A percentile compares a stretch with the other conserved stretches of the same genome.
These are phyloP conservation scores for Riparia riparia DNA, from an alignment of 2,113 vertebrate genomes.

Conservation along the genomic window DNA sequence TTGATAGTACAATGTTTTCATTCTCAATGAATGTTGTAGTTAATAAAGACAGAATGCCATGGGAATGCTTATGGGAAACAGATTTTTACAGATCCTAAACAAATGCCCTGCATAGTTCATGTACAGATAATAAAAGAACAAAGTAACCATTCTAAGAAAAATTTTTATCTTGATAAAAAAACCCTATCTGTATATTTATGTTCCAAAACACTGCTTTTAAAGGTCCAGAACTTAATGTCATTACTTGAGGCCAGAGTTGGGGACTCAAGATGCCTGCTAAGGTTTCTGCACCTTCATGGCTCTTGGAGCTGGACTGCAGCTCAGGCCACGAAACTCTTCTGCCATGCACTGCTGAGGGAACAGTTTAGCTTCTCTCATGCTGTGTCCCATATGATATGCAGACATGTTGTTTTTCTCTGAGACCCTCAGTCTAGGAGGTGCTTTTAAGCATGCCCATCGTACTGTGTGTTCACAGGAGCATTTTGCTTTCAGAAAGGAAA, in stretches of 20 bases:
- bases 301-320: neutral
- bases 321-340: neutral
- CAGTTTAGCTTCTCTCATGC: neutral
- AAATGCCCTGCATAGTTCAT: slow-evolving; percentile 47
- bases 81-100: slow-evolving; percentile 58
- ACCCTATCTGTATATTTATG: neutral
- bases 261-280: neutral
- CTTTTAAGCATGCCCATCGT: neutral
- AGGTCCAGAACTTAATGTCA: neutral
- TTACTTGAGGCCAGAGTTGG: neutral
- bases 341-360: accelerated
- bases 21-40: slow-evolving; percentile 41
- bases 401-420: neutral
- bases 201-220: slow-evolving; percentile 3
- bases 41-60: slow-evolving; percentile 46
- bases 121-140: slow-evolving; percentile 61
- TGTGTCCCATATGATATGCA: neutral
- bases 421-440: neutral
- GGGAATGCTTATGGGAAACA: slow-evolving; percentile 62
- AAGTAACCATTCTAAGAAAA: slow-evolving; percentile 39
- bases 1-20: slow-evolving; percentile 56
- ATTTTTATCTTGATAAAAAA: slow-evolving; percentile 23
- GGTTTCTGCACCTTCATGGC: neutral
- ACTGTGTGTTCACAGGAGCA: neutral
- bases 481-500: neutral